Evolutionary conservation across 2,888 invertebrate genomes (phyloP).

Genomic region (Ormyrus rosae): DNA sequence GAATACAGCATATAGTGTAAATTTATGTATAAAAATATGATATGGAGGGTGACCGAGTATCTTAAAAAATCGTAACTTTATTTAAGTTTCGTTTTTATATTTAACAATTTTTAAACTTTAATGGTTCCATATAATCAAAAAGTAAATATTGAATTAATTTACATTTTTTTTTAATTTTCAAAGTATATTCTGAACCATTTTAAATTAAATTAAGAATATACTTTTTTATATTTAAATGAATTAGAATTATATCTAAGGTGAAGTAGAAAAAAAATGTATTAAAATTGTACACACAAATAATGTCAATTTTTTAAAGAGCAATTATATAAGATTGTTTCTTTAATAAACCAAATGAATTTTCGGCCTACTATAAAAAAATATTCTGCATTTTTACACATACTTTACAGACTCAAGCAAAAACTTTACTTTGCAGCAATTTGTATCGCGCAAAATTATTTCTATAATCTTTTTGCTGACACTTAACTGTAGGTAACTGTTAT

Average conservation of each 20-base stretch:
- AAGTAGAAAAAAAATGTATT: constrained; percentile 37
- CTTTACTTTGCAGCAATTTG: constrained; percentile 4
- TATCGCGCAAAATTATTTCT: background rate
- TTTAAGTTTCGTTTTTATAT: constrained; percentile 25
- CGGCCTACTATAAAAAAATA: constrained; percentile 14
- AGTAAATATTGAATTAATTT: constrained; percentile 33
- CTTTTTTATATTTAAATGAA: constrained; percentile 3
- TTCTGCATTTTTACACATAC: no score
- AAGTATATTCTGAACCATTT: background rate
- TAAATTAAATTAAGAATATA: background rate
- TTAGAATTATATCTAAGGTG: constrained; percentile 33
- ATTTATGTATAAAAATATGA: constrained; percentile 49
- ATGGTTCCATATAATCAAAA: constrained; percentile 44
- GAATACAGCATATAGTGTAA: constrained; percentile 41
- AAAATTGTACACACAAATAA: constrained; percentile 42
- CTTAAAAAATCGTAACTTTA: constrained; percentile 18
- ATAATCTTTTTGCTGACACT: background rate
- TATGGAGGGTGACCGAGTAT: constrained; percentile 29
- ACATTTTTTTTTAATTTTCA: constrained; percentile 18
- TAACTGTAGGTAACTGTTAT: no score
- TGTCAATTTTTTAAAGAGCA: constrained; percentile 42
- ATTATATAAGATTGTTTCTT: background rate
- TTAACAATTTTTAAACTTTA: constrained; percentile 17
- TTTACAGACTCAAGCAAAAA: background rate
- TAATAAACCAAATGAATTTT: background rate